phyloP scores from a whole-genome alignment of 2,797 vertebrate species.

The Sebastes ruberrimus region DNA sequence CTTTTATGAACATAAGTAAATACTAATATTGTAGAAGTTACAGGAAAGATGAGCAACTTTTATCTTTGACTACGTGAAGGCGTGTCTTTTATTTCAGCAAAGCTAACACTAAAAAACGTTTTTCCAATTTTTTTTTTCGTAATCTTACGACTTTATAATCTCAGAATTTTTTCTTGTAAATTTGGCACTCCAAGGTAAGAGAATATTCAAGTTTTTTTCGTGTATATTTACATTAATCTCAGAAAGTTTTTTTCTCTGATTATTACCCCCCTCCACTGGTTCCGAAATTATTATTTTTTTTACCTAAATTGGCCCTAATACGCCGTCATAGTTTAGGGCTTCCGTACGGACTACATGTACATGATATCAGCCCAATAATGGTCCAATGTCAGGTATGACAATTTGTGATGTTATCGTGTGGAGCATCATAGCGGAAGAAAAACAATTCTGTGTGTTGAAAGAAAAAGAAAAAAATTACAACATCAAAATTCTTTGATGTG shows the following conservation, averaged over 20 bases:
- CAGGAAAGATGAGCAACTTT: no score
- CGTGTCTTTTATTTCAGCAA: background rate
- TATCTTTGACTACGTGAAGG: background rate
- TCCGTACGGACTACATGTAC: background rate
- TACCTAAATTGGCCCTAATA: background rate
- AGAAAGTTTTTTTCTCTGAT: no score
- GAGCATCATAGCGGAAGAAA: background rate
- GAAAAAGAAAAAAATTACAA: no score
- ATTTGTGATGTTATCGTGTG: background rate
- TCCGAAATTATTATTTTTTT: background rate
- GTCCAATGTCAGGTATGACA: background rate
- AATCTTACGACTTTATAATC: no score
- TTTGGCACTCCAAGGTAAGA: no score
- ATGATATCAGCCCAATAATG: background rate
- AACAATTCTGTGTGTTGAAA: background rate
- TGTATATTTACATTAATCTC: no score
- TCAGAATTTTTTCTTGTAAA: no score
- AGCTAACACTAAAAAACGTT: background rate
- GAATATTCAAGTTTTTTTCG: no score
- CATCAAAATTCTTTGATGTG: background rate
- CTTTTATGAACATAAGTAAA: background rate
- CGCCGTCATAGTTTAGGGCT: background rate
- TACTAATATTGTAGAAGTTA: no score
- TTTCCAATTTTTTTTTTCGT: no score
- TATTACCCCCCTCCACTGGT: no score